Percentiles rank a stretch among this genome's conserved stretches.
Conservation (phyloP, 2,888 invertebrate species). For the Drepana falcataria region DNA sequence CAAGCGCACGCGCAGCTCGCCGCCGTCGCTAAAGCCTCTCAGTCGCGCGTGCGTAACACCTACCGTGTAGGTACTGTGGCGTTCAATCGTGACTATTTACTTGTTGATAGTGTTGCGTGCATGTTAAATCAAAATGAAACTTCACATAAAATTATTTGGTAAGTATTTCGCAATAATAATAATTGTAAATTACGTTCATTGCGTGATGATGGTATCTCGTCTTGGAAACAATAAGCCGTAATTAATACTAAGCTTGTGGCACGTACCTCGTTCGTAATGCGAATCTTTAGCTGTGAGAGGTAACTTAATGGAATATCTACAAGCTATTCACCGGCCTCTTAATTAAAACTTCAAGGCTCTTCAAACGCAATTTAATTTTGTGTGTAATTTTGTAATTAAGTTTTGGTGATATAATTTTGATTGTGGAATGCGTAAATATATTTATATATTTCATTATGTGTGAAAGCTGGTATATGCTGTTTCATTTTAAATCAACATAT, state of each 20-base stretch:
- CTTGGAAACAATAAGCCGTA: slow-evolving; percentile 1
- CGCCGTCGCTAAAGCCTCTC: slow-evolving; percentile 16
- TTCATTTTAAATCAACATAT: too few relatives aligned
- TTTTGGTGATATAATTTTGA: too few relatives aligned
- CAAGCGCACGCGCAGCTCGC: slow-evolving; percentile 61
- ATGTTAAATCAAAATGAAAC: slow-evolving; percentile 49
- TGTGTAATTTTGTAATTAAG: too few relatives aligned
- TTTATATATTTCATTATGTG: too few relatives aligned
- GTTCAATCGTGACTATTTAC: slow-evolving; percentile 3
- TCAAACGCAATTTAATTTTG: too few relatives aligned
- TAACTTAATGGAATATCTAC: not conserved
- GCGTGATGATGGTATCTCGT: not conserved
- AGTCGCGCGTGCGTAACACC: slow-evolving; percentile 29
- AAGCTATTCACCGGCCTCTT: not conserved
- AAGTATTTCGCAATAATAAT: slow-evolving; percentile 25
- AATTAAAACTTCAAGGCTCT: too few relatives aligned
- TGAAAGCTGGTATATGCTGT: too few relatives aligned
- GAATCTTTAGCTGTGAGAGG: not conserved
- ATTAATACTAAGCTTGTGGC: not conserved
- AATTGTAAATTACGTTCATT: not conserved
- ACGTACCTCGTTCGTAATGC: not conserved
- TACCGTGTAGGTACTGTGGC: slow-evolving; percentile 35
- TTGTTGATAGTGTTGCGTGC: slow-evolving; percentile 31
- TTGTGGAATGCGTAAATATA: too few relatives aligned
- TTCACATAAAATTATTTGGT: slow-evolving; percentile 63